These are phyloP conservation scores for Eurystomus glaucurus DNA, from an alignment of 2,797 vertebrate species.

Conservation along the genomic window DNA sequence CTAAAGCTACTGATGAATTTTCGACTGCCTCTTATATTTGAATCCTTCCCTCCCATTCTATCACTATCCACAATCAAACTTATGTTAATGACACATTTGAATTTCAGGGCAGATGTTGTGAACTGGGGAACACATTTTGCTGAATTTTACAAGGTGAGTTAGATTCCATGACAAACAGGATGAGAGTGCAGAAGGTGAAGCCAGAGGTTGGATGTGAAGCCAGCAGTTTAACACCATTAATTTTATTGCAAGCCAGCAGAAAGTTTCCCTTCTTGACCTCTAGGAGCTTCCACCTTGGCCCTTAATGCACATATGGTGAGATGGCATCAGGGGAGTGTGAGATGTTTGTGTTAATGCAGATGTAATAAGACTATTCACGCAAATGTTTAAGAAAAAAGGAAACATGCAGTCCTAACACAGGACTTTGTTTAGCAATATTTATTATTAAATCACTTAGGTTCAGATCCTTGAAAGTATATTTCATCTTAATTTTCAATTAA, in stretches of 20 bases:
- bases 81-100: neutral
- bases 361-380: neutral
- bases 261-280: neutral
- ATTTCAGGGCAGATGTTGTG: neutral
- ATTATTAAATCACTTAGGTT: neutral
- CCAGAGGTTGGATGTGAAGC: neutral
- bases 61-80: neutral
- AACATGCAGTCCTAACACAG: neutral
- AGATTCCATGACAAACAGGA: neutral
- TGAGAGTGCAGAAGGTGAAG: neutral
- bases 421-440: neutral
- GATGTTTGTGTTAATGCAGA: neutral
- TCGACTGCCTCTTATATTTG: neutral
- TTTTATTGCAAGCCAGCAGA: neutral
- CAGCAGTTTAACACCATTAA: neutral
- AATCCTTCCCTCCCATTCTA: neutral
- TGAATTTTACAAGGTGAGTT: neutral
- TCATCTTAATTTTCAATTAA: conserved; percentile 37
- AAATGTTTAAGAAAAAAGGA: neutral
- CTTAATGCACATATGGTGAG: neutral
- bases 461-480: neutral
- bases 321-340: accelerated
- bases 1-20: neutral
- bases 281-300: neutral
- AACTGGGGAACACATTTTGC: neutral